Base-by-base conservation (phyloP, 2,888 invertebrate genomes). In the Tenthredo distinguenda region DNA sequence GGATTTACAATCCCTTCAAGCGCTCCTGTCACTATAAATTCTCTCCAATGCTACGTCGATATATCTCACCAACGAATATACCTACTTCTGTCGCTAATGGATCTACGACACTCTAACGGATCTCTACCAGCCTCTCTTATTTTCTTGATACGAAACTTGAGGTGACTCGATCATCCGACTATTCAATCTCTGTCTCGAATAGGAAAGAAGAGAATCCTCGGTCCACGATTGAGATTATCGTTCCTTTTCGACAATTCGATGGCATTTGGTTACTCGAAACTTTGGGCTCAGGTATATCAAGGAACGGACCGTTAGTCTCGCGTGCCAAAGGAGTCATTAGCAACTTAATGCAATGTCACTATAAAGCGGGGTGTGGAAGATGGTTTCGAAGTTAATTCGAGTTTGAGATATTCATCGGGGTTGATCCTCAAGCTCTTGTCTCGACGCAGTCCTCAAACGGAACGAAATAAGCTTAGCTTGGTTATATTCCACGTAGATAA, bases 1-100 rank as follows among this genome's bases (percentile, higher is more conserved):
- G 93, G 93, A 93, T 93, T 93, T 93, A 93, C 93, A 93, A 93
- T 93, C 93, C 93, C 93, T 93, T 93, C 93, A 93, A 93, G 93
- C 93, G 91, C 91, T 90, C 55, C 92, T 92, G 92, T 92, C 92
- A 91, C 92, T 90, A 92, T 92, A 92, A 92, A 92, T 92, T 92
- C 91, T 91, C 91, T 91, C 89, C 88, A 88, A 90, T 91, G 91
- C 91, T 91, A 92, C 91, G 91, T 92, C 93, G 92, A 93, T 93
- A 92, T 93, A 91, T 93, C 92, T 92, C 91, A 90, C 90, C 90
- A 91, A 71, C 92, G 92, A 92, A 93, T 37, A 74, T 74, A 93
- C 93, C 50, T 93, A 93, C 93, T 93, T 92, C 91, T 93, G 92
- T 92, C 92, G 91, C 91, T 92, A 93, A 93, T 93, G 93, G 93